Evolutionary conservation across 2,888 invertebrate genomes (phyloP).

Genomic region (Drosophila mimetica): DNA sequence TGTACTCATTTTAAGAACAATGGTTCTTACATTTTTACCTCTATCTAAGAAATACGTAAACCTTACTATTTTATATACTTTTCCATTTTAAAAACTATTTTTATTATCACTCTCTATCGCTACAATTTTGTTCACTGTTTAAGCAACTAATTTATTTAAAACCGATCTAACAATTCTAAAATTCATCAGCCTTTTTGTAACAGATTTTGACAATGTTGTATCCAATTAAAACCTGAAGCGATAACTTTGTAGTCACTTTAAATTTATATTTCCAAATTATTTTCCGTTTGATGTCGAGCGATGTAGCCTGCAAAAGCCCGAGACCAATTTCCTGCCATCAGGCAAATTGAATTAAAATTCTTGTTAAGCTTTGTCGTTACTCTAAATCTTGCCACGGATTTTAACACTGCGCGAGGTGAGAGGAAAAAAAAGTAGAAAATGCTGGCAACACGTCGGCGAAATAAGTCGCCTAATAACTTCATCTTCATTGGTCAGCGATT

Average conservation of each 20-base stretch:
- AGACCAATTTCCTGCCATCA: conserved; percentile 42
- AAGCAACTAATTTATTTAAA: background rate
- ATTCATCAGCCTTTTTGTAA: background rate
- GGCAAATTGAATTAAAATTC: conserved; percentile 42
- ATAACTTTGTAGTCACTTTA: conserved; percentile 15
- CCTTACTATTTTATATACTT: too few species aligned
- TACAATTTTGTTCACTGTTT: too few species aligned
- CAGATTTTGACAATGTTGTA: background rate
- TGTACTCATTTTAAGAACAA: too few species aligned
- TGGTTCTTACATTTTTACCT: too few species aligned
- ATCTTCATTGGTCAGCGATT: conserved; percentile 62
- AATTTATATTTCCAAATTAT: conserved; percentile 27
- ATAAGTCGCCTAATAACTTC: conserved; percentile 74
- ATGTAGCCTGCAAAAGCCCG: conserved; percentile 9
- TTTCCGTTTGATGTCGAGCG: conserved; percentile 16
- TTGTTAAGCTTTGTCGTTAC: conserved; percentile 35
- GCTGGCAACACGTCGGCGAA: conserved; percentile 36
- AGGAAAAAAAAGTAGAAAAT: conserved; percentile 18
- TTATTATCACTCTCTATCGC: too few species aligned
- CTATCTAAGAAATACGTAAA: too few species aligned
- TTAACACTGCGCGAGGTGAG: conserved; percentile 15
- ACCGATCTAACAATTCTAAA: background rate
- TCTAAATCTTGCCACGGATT: conserved; percentile 39
- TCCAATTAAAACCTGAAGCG: conserved; percentile 17
- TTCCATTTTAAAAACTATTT: too few species aligned